phyloP scores from a whole-genome alignment of 2,113 vertebrate genomes.

The Actenoides hombroni region DNA sequence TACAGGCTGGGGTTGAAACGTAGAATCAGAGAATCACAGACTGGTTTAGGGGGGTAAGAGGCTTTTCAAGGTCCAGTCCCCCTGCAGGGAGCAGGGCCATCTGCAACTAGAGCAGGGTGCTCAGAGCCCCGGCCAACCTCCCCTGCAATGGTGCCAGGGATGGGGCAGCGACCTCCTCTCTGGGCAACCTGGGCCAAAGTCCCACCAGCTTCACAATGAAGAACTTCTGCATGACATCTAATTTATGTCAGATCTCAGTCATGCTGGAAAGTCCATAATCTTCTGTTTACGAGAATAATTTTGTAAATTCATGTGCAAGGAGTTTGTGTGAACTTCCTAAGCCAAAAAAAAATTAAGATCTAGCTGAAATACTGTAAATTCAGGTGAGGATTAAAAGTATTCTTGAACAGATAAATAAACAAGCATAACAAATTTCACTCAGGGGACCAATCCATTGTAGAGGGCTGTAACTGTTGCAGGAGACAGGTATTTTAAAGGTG shows the following conservation, averaged over 20 bases:
- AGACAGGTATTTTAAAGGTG: background rate
- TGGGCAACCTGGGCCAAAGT: too few species aligned
- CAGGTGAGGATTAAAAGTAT: background rate
- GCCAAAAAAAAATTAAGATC: too few species aligned
- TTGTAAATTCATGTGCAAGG: background rate
- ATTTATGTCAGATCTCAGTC: background rate
- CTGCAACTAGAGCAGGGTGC: background rate
- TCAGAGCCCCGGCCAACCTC: background rate
- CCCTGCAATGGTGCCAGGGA: too few species aligned
- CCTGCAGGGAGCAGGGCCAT: background rate
- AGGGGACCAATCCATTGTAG: background rate
- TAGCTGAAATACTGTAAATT: background rate
- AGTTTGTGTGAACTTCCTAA: background rate
- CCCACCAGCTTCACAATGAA: too few species aligned
- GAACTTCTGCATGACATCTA: too few species aligned
- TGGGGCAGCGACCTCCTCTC: too few species aligned
- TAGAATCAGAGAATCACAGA: background rate
- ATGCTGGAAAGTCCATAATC: background rate
- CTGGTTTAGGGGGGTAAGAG: background rate
- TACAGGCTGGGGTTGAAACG: rapidly evolving
- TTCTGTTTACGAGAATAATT: background rate
- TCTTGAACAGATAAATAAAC: background rate
- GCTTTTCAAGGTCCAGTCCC: too few species aligned
- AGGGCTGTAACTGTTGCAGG: background rate
- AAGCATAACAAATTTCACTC: background rate